Evolutionary conservation across 2,113 vertebrate genomes (phyloP).

Genomic region (Saimiri boliviensis): DNA sequence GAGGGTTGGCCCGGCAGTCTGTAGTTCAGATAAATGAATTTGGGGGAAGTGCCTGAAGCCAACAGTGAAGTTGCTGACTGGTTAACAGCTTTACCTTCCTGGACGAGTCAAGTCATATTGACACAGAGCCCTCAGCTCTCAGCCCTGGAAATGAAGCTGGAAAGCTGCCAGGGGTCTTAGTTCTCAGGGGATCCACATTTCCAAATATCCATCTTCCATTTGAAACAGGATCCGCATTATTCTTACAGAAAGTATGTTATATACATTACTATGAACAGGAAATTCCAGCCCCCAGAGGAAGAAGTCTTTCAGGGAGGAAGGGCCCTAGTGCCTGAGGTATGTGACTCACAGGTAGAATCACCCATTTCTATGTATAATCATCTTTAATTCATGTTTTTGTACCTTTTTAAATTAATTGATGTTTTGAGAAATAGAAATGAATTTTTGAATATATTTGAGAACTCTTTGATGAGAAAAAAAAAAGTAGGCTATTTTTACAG

Average conservation of each 20-base stretch:
- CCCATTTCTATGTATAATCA: background rate
- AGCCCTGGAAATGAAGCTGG: background rate
- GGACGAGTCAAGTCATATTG: background rate
- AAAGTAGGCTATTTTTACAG: background rate
- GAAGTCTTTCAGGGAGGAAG: background rate
- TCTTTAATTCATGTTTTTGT: background rate
- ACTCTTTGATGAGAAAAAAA: background rate
- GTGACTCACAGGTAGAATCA: background rate
- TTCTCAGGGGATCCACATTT: background rate
- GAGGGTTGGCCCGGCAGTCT: background rate
- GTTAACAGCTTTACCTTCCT: background rate
- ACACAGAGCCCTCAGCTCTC: background rate
- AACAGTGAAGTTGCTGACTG: background rate
- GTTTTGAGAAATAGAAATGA: constrained; percentile 22
- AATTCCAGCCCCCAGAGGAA: background rate
- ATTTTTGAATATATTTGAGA: background rate
- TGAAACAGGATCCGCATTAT: constrained; percentile 36
- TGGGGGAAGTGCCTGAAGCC: background rate
- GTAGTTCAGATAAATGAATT: background rate
- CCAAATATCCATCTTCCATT: constrained; percentile 17
- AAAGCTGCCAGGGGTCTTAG: background rate
- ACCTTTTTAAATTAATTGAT: constrained; percentile 24
- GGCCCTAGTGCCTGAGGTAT: background rate
- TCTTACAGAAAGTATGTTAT: background rate
- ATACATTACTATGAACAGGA: background rate